These are phyloP conservation scores for Parapristionchus giblindavisi DNA, from an alignment of 2,888 invertebrate genomes.

Conservation along the genomic window DNA sequence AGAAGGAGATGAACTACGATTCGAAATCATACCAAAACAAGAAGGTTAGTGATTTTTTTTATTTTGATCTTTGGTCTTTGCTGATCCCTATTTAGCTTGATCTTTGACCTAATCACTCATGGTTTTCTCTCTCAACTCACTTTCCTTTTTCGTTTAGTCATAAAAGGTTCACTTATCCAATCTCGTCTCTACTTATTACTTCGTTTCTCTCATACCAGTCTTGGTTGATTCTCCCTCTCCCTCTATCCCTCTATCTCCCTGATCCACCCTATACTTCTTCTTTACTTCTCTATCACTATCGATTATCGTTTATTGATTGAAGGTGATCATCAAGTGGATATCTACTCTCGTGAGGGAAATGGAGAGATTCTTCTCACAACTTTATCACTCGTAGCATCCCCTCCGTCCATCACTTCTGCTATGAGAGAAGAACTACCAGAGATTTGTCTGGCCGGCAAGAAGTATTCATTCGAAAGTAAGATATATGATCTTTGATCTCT, in stretches of 20 bases:
- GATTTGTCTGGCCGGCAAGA: slow-evolving; percentile 53
- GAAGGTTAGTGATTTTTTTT: slow-evolving; percentile 8
- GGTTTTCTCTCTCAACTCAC: too few species aligned
- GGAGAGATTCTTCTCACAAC: slow-evolving; percentile 42
- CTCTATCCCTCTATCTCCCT: too few species aligned
- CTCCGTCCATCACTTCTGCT: background rate
- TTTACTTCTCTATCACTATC: background rate
- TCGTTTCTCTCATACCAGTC: too few species aligned
- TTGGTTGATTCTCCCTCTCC: too few species aligned
- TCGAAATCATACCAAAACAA: slow-evolving; percentile 8
- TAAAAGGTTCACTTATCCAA: too few species aligned
- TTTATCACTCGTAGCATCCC: background rate
- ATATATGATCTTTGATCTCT: background rate
- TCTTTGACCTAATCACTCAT: too few species aligned
- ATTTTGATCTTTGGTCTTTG: too few species aligned
- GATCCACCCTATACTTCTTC: too few species aligned
- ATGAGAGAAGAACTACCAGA: slow-evolving; percentile 45
- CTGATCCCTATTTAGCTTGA: too few species aligned
- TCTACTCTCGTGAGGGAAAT: slow-evolving; percentile 45
- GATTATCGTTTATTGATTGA: background rate
- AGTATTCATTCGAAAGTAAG: slow-evolving; percentile 56
- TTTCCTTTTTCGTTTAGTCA: too few species aligned
- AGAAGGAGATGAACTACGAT: slow-evolving; percentile 20
- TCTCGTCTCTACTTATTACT: too few species aligned
- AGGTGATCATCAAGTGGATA: slow-evolving; percentile 63